Base-by-base conservation (phyloP, 2,888 invertebrate species). In the Lasioglossum oenotherae region DNA sequence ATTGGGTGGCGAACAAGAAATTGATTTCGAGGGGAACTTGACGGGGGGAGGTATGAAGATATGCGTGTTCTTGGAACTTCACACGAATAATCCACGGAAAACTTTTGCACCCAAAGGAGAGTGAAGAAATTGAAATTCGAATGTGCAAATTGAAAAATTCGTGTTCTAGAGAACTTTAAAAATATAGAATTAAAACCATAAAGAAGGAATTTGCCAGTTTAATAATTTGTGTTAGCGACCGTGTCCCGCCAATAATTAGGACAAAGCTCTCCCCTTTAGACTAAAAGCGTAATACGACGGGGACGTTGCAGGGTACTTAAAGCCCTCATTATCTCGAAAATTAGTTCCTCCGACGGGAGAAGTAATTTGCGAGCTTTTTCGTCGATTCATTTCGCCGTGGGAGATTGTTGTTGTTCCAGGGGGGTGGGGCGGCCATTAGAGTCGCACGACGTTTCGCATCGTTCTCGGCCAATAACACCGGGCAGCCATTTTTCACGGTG, bases 401-500 rank as follows among this genome's bases (percentile, higher is more conserved):
- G 57, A 75, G 80, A 64, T 77, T 80, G 87, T 79, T 83, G 87
- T 81, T 78, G 87, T 67, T 84, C 67, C 60, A 2, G 5, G 5
- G 19, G 23, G 53, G 31, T 1, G 23, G 57, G 57, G 77, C 35
- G 67, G 80, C 73, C 87, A 77, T 87, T 87, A 87, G 74, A 86
- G 64, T 60, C 53, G 35, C 46, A 38, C 87, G 82, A 78, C 76
- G 78, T 79, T 82, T 72, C 78, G 80, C 85, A 80, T 85, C 85
- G 87, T 88, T 76, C 85, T 71, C 77, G 76, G 38, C 76, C 83
- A 83, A 86, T 85, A 83, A 80, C 82, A 82, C 73, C 84, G 82
- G 77, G 64, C 46, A 44, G 64, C 82, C 80, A 90, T 81, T 89
- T 88, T 82, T 89, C 89, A 84, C 81, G 78, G 31, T 4, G 74